Evolutionary conservation across 2,888 invertebrate species (phyloP), one percentile per base, ranked within the genome.

Genomic region (Xylota segnis): DNA sequence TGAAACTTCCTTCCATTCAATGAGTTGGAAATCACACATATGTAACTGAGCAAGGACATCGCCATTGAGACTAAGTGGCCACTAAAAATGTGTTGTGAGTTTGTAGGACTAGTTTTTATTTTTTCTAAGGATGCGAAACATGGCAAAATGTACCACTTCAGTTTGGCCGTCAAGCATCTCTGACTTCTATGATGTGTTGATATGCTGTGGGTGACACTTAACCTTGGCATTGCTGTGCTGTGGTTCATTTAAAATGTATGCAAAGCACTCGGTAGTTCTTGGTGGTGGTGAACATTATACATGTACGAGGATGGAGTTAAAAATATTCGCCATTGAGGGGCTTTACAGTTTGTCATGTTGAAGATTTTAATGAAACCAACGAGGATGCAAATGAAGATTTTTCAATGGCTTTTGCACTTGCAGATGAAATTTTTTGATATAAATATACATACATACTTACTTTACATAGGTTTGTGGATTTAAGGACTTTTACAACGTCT

Each of bases 161-260:
- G 40, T n/a, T 32, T 40, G n/a, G 2, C 40, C n/a, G n/a, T n/a
- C 9, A n/a, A 43, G 14, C 6, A 14, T 14, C 14, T 43, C 6
- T 43, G 14, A 14, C 14, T 43, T 40, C 34, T 37, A 37, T 9
- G 43, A n/a, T 40, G 40, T 40, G 40, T 40, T 40, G 43, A 5
- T 43, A 14, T 54, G 27, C 5, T 29, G 3, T 7, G 12, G 27
- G 6, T 54, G 54, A 54, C 29, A 14, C 54, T 29, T n/a, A 29
- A 54, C 54, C 54, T n/a, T 54, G 54, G 29, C 54, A 29, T 29
- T 54, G n/a, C n/a, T n/a, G 54, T 23, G 18, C 50, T 52, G 50
- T 52, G 50, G 50, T 52, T 23, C 50, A 10, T 23, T 52, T 52
- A 12, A 52, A 52, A 27, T 54, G 29, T 54, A 27, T 27, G 27